Evolutionary conservation across 1,140 invertebrate genomes (phyloP).

Genomic region (Aphelenchoides fujianensis): DNA sequence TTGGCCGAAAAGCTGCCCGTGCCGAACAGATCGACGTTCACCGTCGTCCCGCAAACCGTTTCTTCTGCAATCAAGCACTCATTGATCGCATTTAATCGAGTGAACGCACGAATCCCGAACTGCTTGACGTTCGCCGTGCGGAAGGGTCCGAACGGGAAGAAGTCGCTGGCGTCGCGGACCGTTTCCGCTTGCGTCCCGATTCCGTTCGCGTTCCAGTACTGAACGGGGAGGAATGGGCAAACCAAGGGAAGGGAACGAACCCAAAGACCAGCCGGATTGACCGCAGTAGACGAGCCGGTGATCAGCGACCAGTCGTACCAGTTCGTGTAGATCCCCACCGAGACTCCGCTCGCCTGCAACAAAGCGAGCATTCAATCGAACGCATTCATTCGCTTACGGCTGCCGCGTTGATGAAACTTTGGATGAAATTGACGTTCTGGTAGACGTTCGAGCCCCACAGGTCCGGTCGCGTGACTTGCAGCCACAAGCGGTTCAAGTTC

Average conservation of each 20-base stretch:
- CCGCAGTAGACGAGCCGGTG: conserved; percentile 21
- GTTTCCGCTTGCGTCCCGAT: conserved; percentile 19
- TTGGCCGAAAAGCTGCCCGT: not conserved
- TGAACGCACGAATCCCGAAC: not conserved
- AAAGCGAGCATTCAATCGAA: not conserved
- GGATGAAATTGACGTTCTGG: not conserved
- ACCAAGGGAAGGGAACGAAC: too few species aligned
- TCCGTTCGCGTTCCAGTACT: conserved; percentile 23
- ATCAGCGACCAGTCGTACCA: conserved; percentile 47
- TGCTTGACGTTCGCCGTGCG: not conserved
- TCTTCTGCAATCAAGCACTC: too few species aligned
- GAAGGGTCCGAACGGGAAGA: conserved; percentile 22
- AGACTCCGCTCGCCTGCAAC: conserved; percentile 34
- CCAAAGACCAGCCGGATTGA: not conserved
- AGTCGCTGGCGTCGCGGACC: conserved; percentile 7
- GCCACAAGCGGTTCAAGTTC: not conserved
- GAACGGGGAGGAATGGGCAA: too few species aligned
- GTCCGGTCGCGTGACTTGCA: conserved; percentile 1
- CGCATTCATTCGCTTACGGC: not conserved
- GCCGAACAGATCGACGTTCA: conserved; percentile 4
- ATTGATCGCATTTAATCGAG: too few species aligned
- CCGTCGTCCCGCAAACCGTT: not conserved
- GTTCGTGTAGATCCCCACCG: conserved; percentile 46
- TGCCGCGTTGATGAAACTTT: not conserved
- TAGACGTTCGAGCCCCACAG: not conserved